Evolutionary conservation across 1,140 invertebrate genomes (phyloP).

Genomic region (Zaprionus tsacasi): DNA sequence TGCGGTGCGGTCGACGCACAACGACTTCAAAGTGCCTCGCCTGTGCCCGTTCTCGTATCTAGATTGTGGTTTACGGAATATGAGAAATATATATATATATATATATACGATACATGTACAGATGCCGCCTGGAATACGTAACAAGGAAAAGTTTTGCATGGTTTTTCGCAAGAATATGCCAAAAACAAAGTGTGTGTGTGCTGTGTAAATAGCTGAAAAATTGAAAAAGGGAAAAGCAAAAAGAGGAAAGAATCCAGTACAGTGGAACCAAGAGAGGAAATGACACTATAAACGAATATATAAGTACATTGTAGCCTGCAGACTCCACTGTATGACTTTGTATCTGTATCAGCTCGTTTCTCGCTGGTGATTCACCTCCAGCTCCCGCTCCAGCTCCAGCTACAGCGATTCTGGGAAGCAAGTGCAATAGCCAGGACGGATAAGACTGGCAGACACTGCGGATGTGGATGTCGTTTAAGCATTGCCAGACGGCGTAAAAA

Average conservation of each 20-base stretch:
- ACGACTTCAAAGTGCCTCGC: conserved; percentile 23
- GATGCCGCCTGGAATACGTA: conserved; percentile 17
- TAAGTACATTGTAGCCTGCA: no score
- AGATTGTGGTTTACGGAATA: conserved; percentile 35
- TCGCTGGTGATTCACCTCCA: conserved; percentile 37
- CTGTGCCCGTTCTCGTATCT: conserved; percentile 7
- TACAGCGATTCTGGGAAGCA: conserved; percentile 65
- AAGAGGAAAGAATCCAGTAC: background rate
- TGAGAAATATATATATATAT: background rate
- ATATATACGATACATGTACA: background rate
- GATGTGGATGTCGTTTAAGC: conserved; percentile 80
- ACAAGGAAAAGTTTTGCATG: conserved; percentile 27
- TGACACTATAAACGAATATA: background rate
- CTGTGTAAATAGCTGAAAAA: conserved; percentile 38
- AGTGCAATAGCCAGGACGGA: conserved; percentile 67
- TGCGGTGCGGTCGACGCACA: conserved; percentile 34
- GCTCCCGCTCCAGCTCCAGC: conserved; percentile 5
- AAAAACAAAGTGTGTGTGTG: background rate
- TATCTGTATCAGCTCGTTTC: conserved; percentile 15
- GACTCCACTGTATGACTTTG: background rate
- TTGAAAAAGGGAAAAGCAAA: conserved; percentile 14
- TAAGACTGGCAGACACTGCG: conserved; percentile 51
- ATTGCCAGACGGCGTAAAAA: conserved; percentile 78
- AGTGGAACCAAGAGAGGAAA: background rate
- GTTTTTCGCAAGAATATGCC: conserved; percentile 18